phyloP scores from a whole-genome alignment of 2,113 vertebrate genomes.

The Hepsetus odoe region DNA sequence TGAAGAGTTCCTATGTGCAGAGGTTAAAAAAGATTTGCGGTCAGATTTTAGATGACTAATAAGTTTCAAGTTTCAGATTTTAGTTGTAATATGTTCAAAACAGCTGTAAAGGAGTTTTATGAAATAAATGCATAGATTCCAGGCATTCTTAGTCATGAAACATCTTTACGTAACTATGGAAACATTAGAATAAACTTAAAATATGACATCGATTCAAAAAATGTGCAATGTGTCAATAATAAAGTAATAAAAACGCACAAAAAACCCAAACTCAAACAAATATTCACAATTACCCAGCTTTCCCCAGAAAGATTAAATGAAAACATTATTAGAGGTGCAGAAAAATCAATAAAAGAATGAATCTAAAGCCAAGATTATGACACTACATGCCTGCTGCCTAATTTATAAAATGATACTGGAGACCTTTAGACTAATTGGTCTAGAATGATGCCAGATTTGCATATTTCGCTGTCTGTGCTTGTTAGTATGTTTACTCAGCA shows the following conservation, averaged over 20 bases:
- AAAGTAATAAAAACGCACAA: no score
- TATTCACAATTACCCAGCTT: no score
- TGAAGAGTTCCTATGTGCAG: not conserved
- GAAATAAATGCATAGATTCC: no score
- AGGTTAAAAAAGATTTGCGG: not conserved
- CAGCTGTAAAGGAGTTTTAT: not conserved
- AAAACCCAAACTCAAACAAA: no score
- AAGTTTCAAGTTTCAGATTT: no score
- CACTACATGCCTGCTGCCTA: not conserved
- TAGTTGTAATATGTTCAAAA: not conserved
- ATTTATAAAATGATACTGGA: conserved; percentile 6
- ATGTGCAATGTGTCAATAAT: no score
- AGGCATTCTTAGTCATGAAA: no score
- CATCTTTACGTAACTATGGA: no score
- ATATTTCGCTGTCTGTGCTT: conserved; percentile 34
- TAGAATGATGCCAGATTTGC: conserved; percentile 46
- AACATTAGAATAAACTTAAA: no score
- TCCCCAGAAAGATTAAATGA: no score
- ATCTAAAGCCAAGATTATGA: not conserved
- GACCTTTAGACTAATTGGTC: conserved; percentile 46
- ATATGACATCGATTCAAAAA: no score
- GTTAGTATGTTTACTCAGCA: conserved; percentile 40
- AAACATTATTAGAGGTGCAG: no score
- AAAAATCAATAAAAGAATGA: not conserved
- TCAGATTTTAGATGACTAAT: not conserved